A percentile compares a stretch with the other conserved stretches of the same genome.
Conservation (phyloP, 2,113 vertebrate genomes). For the human (Homo sapiens) region DNA sequence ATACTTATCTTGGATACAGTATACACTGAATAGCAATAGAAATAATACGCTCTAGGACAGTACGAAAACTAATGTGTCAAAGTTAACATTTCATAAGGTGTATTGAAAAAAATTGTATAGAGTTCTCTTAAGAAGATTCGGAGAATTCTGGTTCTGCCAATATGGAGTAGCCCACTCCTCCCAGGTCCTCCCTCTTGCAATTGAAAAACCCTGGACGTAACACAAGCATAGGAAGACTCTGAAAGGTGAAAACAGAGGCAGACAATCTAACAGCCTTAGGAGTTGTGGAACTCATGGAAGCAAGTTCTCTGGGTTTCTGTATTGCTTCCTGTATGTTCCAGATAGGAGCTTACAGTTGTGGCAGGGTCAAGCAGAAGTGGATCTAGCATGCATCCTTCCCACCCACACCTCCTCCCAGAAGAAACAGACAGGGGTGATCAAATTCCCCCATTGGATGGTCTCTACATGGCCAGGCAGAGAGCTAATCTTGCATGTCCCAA, state of each 20-base stretch:
- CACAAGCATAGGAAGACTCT: neutral
- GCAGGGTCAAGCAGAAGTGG: neutral
- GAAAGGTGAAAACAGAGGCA: neutral
- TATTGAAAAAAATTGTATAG: neutral
- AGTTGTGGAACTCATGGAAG: neutral
- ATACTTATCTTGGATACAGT: neutral
- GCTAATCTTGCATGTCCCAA: neutral
- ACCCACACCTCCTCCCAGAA: fast-evolving
- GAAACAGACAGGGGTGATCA: neutral
- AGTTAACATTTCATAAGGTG: conserved; percentile 14
- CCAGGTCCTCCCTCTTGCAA: neutral
- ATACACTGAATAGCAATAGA: neutral
- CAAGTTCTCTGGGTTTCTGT: neutral
- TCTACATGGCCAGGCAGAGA: neutral
- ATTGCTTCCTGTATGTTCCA: neutral
- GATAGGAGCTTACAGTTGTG: neutral
- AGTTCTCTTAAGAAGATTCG: neutral
- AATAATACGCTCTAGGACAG: neutral
- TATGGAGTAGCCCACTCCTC: neutral
- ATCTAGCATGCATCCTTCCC: neutral
- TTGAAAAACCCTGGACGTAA: neutral
- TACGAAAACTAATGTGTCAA: conserved; percentile 23
- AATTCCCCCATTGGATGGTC: fast-evolving
- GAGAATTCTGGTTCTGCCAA: neutral
- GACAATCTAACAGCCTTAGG: neutral